Conservation (phyloP, 2,888 invertebrate genomes). For the Caenorhabditis panamensis region DNA sequence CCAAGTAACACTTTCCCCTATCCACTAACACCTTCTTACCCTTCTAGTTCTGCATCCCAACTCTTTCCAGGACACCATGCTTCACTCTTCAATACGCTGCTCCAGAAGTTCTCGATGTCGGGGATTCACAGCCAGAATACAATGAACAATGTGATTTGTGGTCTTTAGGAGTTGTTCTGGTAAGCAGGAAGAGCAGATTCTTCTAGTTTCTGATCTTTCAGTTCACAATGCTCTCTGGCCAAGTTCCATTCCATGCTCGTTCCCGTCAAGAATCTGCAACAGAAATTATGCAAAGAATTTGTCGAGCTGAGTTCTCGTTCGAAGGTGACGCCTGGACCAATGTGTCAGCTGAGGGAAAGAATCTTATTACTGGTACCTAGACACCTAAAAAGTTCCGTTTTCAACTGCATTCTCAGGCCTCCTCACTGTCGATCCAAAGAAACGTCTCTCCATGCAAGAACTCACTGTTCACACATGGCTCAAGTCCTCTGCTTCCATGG, state of each 20-base stretch:
- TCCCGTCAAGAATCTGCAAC: constrained; percentile 87
- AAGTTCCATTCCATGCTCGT: constrained; percentile 88
- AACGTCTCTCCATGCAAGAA: constrained; percentile 86
- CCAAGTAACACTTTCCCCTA: neutral
- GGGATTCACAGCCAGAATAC: constrained; percentile 84
- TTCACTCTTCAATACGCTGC: constrained; percentile 96
- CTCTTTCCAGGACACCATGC: constrained; percentile 87
- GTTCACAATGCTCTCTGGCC: constrained; percentile 91
- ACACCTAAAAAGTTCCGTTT: neutral
- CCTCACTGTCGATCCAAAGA: constrained; percentile 88
- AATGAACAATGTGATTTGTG: constrained; percentile 95
- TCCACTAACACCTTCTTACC: constrained; percentile 33
- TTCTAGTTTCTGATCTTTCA: constrained; percentile 80
- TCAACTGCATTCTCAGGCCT: constrained; percentile 84
- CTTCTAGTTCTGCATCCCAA: neutral
- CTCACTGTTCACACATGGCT: constrained; percentile 87
- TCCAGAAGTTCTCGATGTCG: constrained; percentile 91
- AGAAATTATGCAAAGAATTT: constrained; percentile 88
- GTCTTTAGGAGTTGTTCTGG: constrained; percentile 94
- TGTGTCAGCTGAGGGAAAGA: constrained; percentile 88
- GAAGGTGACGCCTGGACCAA: constrained; percentile 87
- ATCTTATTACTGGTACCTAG: constrained; percentile 85
- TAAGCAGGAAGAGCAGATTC: constrained; percentile 82
- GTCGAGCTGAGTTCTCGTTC: constrained; percentile 88
- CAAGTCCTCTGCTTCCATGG: constrained; percentile 80